phyloP scores from a whole-genome alignment of 1,140 invertebrate species.

The Tetramorium parvispinum region DNA sequence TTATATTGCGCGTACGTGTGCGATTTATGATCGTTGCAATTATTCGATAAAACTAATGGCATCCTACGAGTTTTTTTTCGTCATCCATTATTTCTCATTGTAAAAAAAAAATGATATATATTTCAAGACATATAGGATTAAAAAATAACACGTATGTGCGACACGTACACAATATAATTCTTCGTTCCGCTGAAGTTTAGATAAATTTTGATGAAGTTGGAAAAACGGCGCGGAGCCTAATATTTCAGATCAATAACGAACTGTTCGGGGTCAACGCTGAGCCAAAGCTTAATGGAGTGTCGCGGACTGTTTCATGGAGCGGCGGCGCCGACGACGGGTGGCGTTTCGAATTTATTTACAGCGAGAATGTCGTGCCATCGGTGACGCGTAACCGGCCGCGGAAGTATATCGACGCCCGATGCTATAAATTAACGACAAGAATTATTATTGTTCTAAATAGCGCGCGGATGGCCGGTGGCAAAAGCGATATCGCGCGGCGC shows the following conservation, averaged over 20 bases:
- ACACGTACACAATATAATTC: neutral
- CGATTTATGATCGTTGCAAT: neutral
- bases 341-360: conserved; percentile 41
- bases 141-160: conserved; percentile 3
- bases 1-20: neutral
- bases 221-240: conserved; percentile 13
- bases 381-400: conserved; percentile 46
- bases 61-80: neutral
- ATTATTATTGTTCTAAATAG: conserved; percentile 69
- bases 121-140: conserved; percentile 16
- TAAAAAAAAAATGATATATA: conserved; percentile 5
- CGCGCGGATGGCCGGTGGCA: conserved; percentile 24
- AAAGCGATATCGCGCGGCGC: conserved; percentile 63
- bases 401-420: conserved; percentile 49
- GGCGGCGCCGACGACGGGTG: neutral
- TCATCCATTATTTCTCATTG: neutral
- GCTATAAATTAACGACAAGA: conserved; percentile 71
- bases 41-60: neutral
- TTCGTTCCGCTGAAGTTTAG: conserved; percentile 17
- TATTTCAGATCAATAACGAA: conserved; percentile 37
- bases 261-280: neutral
- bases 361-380: conserved; percentile 30
- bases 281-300: conserved; percentile 22
- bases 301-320: conserved; percentile 29
- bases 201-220: conserved; percentile 40